Percentiles rank a stretch among this genome's conserved stretches.
phyloP scores from a whole-genome alignment of 2,888 invertebrate species.

The Pandemis cinnamomeana region DNA sequence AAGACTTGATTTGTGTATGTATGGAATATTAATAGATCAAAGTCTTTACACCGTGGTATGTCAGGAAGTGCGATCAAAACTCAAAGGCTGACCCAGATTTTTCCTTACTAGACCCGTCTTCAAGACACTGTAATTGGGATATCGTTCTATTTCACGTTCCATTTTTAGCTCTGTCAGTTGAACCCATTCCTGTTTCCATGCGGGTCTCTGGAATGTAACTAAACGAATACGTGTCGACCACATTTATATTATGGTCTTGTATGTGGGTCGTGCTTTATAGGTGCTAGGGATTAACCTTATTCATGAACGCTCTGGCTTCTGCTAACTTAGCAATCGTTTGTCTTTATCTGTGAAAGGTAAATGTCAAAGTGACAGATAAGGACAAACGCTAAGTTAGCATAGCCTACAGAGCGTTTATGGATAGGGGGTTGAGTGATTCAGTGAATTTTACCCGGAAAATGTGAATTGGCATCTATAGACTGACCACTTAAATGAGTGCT shows the following conservation, averaged over 20 bases:
- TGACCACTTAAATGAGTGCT: no score
- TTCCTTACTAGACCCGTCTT: constrained; percentile 4
- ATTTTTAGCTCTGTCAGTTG: constrained; percentile 25
- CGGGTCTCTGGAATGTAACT: constrained; percentile 27
- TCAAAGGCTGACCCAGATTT: constrained; percentile 26
- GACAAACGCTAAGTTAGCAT: no score
- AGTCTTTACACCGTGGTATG: not conserved
- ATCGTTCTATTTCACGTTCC: constrained; percentile 32
- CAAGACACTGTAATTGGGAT: constrained; percentile 31
- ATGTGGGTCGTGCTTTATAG: not conserved
- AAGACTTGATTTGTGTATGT: no score
- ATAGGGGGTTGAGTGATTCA: no score
- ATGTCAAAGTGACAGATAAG: no score
- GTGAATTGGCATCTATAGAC: no score
- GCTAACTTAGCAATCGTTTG: no score
- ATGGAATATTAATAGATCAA: constrained; percentile 8
- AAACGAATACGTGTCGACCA: constrained; percentile 6
- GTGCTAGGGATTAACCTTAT: no score
- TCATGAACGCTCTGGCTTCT: no score
- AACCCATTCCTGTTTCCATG: constrained; percentile 22
- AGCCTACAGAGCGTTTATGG: no score
- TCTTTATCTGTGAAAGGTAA: no score
- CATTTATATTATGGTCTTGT: constrained; percentile 16
- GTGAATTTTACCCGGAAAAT: no score
- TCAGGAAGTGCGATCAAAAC: constrained; percentile 12